Evolutionary conservation across 2,888 invertebrate species (phyloP), one percentile per base, ranked within the genome.

Genomic region (Argynnis bischoffii): DNA sequence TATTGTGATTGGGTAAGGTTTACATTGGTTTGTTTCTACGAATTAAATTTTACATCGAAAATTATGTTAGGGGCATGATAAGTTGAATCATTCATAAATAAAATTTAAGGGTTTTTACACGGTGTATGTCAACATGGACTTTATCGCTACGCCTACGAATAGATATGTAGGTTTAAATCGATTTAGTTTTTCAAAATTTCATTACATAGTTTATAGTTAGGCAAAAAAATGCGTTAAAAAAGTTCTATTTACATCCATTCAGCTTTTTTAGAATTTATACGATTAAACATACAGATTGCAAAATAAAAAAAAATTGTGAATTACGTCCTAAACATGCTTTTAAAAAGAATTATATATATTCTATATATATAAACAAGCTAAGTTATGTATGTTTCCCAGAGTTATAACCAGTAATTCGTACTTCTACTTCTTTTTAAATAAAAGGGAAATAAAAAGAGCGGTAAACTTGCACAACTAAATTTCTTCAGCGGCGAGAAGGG

Each of bases 1-100:
- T 72, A 69, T 61, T 31, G 21, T 21, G 26, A 50, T 18, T 55
- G 16, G 6, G 55, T 63, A 64, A 56, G 51, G 70, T 26, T 48
- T 47, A 51, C 56, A 55, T 56, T 69, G 50, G 56, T 50, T 57
- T 61, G 47, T 16, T 21, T 35, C 41, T 18, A n/a, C 8, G 26
- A 26, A 48, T 48, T 18, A 64, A 56, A 56, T 56, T 64, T 50
- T 18, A 56, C 26, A 26, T 59, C 47, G 31, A 26, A 59, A 48
- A 59, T 59, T 59, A 59, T 59, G 47, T 59, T 31, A 59, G 26
- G 26, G 59, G 48, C 48, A 26, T 26, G 26, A 59, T 59, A 59
- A 48, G 59, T 21, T 48, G 46, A 48, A 59, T 26, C 26, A 13
- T 26, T 59, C n/a, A 26, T 59, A 59, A 41, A 41, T 41, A 41